Evolutionary conservation across 2,113 vertebrate species (phyloP), one percentile per base, ranked within the genome.

Genomic region (Rana temporaria): DNA sequence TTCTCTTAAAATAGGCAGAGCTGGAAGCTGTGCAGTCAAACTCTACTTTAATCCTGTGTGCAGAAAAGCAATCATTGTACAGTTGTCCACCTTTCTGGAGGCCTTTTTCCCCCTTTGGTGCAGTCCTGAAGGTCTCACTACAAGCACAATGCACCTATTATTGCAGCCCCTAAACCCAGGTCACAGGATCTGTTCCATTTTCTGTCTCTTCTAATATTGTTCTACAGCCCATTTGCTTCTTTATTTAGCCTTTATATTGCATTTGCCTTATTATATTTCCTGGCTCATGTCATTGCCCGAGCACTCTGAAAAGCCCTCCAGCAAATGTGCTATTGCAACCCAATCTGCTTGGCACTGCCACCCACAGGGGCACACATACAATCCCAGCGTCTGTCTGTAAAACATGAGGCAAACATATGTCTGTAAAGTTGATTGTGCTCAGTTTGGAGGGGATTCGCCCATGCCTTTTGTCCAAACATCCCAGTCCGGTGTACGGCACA

Each of bases 391-490:
- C 3, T 71, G 19, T 81, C 68, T 62, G 42, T 17, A 17, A 72
- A 62, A 73, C 68, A 73, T 81, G 59, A 53, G 56, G 72, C 18
- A 64, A 32, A 64, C 68, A 81, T 81, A 81, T 81, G 69, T 73
- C 68, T 17, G 67, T 17, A 20, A 53, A 30, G 53, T 69, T 56
- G 26, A 30, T 62, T 34, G 42, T 70, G n/a, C 19, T 53, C 69
- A 19, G 55, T 62, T 48, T 62, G 59, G 24, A 30, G 68, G 38
- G 19, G 52, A 16, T 19, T 30, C 69, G 7, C 11, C 30, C 15
- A 16, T 57, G 34, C 24, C 66, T 70, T 67, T 4, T 0, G 6
- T 56, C 78, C 66, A 48, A 68, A 56, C 18, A 9, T 32, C 38
- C n/a, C 16, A 0, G 66, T 69, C 66, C 67, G 3, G n/a, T 26